Percentiles rank a stretch among this genome's conserved stretches.
Evolutionary conservation across 2,888 invertebrate genomes (phyloP).

Genomic region (Cerastis leucographa): DNA sequence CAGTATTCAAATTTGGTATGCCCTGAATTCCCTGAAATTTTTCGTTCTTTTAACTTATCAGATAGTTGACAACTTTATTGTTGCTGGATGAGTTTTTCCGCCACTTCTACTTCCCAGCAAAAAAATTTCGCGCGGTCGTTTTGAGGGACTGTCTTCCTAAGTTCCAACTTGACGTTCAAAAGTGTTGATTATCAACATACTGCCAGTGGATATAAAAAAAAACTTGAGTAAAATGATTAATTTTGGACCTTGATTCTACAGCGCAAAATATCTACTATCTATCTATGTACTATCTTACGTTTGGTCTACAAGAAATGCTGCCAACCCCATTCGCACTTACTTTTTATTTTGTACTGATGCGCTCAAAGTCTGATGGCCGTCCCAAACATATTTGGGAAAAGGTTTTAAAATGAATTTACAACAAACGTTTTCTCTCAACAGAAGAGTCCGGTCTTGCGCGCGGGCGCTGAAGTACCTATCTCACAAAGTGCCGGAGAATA

Average conservation of each 20-base stretch:
- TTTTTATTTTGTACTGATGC: background rate
- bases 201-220: background rate
- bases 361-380: background rate
- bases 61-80: too few species aligned
- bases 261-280: background rate
- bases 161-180: background rate
- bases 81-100: background rate
- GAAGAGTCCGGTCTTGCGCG: conserved; percentile 91
- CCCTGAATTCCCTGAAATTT: background rate
- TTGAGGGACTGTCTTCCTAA: background rate
- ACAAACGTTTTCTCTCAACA: conserved; percentile 61
- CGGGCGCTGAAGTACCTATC: conserved; percentile 88
- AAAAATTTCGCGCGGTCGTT: background rate
- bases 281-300: too few species aligned
- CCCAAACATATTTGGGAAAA: background rate
- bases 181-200: background rate
- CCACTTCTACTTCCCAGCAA: background rate
- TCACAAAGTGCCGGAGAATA: conserved; percentile 86
- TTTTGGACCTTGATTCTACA: background rate
- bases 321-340: too few species aligned
- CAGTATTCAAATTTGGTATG: background rate
- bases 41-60: background rate
- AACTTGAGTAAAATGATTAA: background rate
- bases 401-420: background rate
- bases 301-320: too few species aligned